Base-by-base conservation (phyloP, 2,113 vertebrate species). In the Psittacula cyanocephala region DNA sequence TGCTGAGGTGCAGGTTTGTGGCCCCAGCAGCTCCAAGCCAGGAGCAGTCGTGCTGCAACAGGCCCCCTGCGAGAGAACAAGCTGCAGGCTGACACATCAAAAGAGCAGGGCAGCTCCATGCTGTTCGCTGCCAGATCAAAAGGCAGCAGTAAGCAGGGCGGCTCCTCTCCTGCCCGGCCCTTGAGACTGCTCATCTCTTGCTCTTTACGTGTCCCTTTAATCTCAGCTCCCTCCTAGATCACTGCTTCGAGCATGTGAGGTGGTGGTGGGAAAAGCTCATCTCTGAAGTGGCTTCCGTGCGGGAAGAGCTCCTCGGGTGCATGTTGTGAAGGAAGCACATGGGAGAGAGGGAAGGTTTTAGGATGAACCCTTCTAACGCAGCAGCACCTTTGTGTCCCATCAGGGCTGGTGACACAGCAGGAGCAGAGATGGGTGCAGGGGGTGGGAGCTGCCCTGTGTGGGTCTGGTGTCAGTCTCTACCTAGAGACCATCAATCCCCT, bases 11-110 rank as follows among this genome's bases (percentile, higher is more conserved):
- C n/a, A 31, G 68, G 57, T 84, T 76, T 84, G 63, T 55, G 65
- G 14, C n/a, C 83, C 77, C 78, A n/a, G 75, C 59, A 84, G 83
- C 79, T 46, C 79, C 46, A 72, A 88, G 55, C 41, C 83, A 24
- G 70, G 70, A 41, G 88, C 91, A 43, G n/a, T 86, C 91, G 2
- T 69, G 91, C 91, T 43, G 60, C 60, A 63, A 81, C 91, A 91
- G 80, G 94, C 80, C 83, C 75, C 11, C 83, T 71, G 69, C 2
- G 3, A 53, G 75, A 33, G 94, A 88, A 68, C 83, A 57, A 33
- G 80, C 91, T 81, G 52, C 33, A 23, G 84, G 91, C 60, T 95
- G 94, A 91, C 94, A 91, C 91, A 95, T 95, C 94, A 95, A 89
- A 93, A 64, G 88, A 84, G 65, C 29, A 71, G 75, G 88, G 91